phyloP scores from a whole-genome alignment of 2,888 invertebrate species.

The Andrena bucephala region DNA sequence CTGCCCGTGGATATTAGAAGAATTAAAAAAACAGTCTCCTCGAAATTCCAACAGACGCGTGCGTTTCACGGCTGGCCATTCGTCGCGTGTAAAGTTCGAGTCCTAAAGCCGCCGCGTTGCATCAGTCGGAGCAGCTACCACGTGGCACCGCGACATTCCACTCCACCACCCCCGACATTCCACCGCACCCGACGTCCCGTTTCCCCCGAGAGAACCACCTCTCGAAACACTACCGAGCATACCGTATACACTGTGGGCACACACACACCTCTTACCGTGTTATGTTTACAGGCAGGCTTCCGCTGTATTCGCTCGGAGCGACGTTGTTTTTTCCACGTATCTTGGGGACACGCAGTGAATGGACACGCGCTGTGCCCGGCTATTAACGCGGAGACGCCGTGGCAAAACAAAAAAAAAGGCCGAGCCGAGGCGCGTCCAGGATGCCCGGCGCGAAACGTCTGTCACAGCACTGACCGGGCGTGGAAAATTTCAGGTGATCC shows the following conservation, averaged over 20 bases:
- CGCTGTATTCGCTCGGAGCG: neutral
- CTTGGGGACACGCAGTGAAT: neutral
- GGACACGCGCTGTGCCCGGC: neutral
- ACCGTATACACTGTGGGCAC: neutral
- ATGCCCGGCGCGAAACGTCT: neutral
- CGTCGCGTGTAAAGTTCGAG: neutral
- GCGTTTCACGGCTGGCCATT: neutral
- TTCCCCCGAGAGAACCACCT: neutral
- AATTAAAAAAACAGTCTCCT: neutral
- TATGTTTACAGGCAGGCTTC: neutral
- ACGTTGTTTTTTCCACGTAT: constrained; percentile 14
- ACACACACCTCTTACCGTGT: neutral
- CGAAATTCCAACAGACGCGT: neutral
- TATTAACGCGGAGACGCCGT: neutral
- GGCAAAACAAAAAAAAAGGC: neutral
- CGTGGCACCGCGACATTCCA: constrained; percentile 5
- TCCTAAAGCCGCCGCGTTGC: neutral
- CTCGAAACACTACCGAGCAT: neutral
- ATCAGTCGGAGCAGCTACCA: neutral
- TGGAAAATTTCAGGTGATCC: neutral
- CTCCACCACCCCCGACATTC: neutral
- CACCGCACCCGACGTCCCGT: neutral
- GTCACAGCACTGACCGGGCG: too few species aligned
- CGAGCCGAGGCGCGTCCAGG: neutral
- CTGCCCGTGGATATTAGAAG: neutral